phyloP scores from a whole-genome alignment of 2,113 vertebrate species.

The Todiramphus chloris region DNA sequence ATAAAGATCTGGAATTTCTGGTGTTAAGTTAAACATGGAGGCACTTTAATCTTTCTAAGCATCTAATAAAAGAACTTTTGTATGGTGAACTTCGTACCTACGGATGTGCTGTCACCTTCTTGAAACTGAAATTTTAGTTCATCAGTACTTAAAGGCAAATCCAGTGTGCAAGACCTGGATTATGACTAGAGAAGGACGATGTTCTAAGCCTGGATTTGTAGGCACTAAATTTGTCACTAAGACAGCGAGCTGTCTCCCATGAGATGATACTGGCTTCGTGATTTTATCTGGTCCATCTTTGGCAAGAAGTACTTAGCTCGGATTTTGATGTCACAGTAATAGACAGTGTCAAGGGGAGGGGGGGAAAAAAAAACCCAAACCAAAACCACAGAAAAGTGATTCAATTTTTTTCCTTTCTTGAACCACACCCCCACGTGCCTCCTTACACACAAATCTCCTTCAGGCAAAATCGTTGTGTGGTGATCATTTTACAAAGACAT shows the following conservation, averaged over 20 bases:
- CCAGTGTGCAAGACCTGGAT: slow-evolving; percentile 28
- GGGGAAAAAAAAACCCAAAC: neutral
- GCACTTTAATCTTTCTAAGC: neutral
- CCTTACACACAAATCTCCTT: neutral
- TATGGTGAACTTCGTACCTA: neutral
- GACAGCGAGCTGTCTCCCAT: slow-evolving; percentile 33
- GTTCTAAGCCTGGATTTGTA: slow-evolving; percentile 49
- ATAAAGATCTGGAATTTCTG: neutral
- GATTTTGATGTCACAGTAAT: slow-evolving; percentile 51
- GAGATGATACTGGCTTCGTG: slow-evolving; percentile 7
- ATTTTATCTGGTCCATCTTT: slow-evolving; percentile 43
- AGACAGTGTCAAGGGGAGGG: neutral
- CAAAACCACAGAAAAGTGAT: neutral
- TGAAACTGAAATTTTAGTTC: neutral
- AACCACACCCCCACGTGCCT: neutral
- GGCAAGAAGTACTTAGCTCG: slow-evolving; percentile 18
- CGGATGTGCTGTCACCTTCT: neutral
- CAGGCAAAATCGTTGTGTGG: neutral
- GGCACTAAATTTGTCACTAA: slow-evolving; percentile 46
- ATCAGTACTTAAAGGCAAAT: slow-evolving; percentile 15
- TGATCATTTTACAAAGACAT: neutral
- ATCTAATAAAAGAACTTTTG: neutral
- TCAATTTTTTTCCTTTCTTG: neutral
- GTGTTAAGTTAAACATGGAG: neutral
- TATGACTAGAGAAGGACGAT: slow-evolving; percentile 14